Conservation (phyloP, 2,113 vertebrate genomes). For the Geococcyx californianus region DNA sequence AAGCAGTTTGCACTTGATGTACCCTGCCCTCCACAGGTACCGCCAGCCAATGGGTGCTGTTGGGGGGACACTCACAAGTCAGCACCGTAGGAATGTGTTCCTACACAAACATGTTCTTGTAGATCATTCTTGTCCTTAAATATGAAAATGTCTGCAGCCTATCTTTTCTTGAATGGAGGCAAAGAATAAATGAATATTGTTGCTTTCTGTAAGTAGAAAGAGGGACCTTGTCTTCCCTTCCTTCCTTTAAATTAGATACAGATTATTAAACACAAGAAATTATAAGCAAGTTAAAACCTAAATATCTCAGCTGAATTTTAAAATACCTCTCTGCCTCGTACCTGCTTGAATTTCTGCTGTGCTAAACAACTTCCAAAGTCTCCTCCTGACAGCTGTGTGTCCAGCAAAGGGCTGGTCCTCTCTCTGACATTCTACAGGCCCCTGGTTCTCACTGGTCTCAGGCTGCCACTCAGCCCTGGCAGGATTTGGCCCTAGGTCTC, state of each 20-base stretch:
- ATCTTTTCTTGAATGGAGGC: neutral
- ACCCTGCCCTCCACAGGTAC: neutral
- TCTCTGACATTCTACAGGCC: neutral
- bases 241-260: neutral
- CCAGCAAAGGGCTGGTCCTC: neutral
- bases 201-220: neutral
- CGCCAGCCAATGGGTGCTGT: neutral
- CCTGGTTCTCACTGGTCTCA: neutral
- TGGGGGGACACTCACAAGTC: neutral
- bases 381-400: neutral
- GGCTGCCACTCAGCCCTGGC: neutral
- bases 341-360: neutral
- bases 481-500: neutral
- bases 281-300: neutral
- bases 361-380: neutral
- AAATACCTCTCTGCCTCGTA: neutral
- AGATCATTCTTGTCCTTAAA: neutral
- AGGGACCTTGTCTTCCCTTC: neutral
- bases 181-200: neutral
- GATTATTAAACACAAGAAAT: neutral
- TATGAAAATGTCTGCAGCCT: neutral
- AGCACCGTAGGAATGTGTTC: fast-evolving
- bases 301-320: neutral
- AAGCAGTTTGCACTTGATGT: neutral
- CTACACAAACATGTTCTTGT: neutral